Evolutionary conservation across 2,113 vertebrate genomes (phyloP).

Genomic region (Amphilophus citrinellus): DNA sequence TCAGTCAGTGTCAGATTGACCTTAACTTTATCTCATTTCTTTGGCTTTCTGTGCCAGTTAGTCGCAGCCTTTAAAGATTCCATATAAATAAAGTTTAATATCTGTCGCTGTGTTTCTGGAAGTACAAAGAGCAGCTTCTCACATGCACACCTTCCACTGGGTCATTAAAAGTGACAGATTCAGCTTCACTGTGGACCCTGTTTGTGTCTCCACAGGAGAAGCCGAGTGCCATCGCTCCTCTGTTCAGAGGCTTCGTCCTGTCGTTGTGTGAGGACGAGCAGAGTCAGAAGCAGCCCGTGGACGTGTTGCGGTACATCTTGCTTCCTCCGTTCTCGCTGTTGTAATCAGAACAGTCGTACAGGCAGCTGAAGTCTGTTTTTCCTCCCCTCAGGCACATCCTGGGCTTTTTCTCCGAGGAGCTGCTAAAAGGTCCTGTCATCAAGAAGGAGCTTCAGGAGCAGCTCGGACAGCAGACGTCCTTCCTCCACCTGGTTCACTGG

Average conservation of each 20-base stretch:
- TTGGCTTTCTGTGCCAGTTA: not conserved
- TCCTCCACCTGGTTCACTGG: conserved; percentile 94
- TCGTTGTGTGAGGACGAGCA: conserved; percentile 87
- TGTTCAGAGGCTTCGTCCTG: conserved; percentile 89
- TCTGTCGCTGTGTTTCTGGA: no score
- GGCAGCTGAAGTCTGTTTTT: not conserved
- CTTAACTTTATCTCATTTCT: not conserved
- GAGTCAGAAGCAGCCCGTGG: conserved; percentile 80
- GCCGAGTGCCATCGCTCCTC: conserved; percentile 80
- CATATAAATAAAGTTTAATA: no score
- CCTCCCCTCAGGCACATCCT: conserved; percentile 84
- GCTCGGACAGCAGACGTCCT: conserved; percentile 85
- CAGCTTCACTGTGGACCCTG: not conserved
- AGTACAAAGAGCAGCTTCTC: no score
- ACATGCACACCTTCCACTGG: no score
- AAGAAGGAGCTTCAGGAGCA: conserved; percentile 85
- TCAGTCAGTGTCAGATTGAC: no score
- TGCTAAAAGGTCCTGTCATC: conserved; percentile 82
- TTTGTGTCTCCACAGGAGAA: conserved; percentile 78
- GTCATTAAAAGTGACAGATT: no score
- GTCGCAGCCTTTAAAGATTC: no score
- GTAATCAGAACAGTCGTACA: not conserved
- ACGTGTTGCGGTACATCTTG: conserved; percentile 82
- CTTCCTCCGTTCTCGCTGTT: not conserved
- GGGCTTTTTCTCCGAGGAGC: conserved; percentile 85